A percentile compares a stretch with the other conserved stretches of the same genome.
Conservation (phyloP, 2,113 vertebrate genomes). For the Petrocephalus zakoni region DNA sequence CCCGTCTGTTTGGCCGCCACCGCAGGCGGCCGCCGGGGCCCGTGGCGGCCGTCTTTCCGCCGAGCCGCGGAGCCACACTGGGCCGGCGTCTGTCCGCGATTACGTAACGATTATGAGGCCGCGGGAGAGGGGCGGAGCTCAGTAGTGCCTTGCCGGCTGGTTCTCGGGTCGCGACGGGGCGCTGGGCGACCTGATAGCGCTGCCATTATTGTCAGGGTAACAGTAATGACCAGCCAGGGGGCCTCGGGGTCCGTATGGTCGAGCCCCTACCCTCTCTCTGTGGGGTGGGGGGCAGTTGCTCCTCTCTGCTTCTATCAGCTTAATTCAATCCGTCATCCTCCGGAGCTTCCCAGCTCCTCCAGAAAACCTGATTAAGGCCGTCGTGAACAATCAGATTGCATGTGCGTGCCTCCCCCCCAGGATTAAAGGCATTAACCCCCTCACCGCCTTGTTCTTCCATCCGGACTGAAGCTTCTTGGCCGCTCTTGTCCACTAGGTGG, state of each 20-base stretch:
- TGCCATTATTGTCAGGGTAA: background rate
- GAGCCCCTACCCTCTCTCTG: background rate
- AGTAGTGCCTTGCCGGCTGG: background rate
- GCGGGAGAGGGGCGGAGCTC: background rate
- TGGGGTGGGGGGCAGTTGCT: background rate
- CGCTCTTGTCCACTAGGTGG: background rate
- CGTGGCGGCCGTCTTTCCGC: background rate
- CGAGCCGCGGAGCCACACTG: background rate
- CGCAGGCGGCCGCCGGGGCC: background rate
- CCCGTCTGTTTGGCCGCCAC: background rate
- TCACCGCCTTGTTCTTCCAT: background rate
- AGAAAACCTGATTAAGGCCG: conserved; percentile 58
- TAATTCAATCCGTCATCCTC: conserved; percentile 62
- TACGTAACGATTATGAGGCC: background rate
- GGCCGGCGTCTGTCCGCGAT: background rate
- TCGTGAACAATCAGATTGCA: conserved; percentile 47
- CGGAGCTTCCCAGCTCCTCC: conserved; percentile 45
- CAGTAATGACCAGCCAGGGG: background rate
- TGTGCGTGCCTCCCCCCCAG: conserved; percentile 28
- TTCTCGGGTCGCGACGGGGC: background rate
- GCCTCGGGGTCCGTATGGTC: background rate
- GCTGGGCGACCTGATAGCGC: background rate
- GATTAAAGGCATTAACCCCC: background rate
- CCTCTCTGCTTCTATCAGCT: conserved; percentile 40
- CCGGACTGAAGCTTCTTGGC: background rate